A percentile compares a stretch with the other conserved stretches of the same genome.
These are phyloP conservation scores for Brachyopa scutellaris DNA, from an alignment of 2,888 invertebrate genomes.

Conservation along the genomic window DNA sequence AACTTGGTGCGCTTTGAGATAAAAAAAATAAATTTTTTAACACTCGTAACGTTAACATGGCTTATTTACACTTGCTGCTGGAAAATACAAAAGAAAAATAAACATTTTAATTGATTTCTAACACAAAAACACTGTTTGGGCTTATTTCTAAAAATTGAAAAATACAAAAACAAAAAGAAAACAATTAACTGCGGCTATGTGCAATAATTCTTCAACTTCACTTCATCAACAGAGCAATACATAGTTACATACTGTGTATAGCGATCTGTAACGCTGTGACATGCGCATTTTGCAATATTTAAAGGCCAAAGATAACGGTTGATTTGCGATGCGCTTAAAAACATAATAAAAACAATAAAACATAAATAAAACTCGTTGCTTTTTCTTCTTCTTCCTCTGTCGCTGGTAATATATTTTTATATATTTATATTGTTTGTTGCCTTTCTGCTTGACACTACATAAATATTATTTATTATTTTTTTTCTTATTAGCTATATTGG, in stretches of 20 bases:
- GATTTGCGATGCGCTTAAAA: conserved; percentile 47
- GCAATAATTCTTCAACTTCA: conserved; percentile 38
- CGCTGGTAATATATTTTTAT: background rate
- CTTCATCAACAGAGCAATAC: conserved; percentile 16
- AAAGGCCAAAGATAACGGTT: conserved; percentile 50
- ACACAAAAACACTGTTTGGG: conserved; percentile 49
- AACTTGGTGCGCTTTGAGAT: conserved; percentile 57
- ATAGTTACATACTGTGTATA: too few relatives aligned
- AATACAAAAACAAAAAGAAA: conserved; percentile 11
- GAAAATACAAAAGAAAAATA: conserved; percentile 25
- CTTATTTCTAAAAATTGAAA: conserved; percentile 55
- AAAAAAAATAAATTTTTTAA: conserved; percentile 16
- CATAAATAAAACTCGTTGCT: conserved; percentile 33
- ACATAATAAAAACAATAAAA: conserved; percentile 35
- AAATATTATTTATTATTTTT: background rate
- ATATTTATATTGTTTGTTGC: conserved; percentile 24
- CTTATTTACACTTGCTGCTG: conserved; percentile 53
- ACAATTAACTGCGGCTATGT: conserved; percentile 58
- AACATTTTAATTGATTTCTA: conserved; percentile 46
- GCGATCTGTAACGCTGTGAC: conserved; percentile 11
- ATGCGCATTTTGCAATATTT: conserved; percentile 24
- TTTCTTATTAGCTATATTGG: conserved; percentile 36
- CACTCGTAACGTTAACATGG: conserved; percentile 47
- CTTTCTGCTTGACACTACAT: conserved; percentile 28
- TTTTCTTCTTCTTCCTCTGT: conserved; percentile 44